phyloP scores from a whole-genome alignment of 2,797 vertebrate species.

The Neopelma chrysocephalum region DNA sequence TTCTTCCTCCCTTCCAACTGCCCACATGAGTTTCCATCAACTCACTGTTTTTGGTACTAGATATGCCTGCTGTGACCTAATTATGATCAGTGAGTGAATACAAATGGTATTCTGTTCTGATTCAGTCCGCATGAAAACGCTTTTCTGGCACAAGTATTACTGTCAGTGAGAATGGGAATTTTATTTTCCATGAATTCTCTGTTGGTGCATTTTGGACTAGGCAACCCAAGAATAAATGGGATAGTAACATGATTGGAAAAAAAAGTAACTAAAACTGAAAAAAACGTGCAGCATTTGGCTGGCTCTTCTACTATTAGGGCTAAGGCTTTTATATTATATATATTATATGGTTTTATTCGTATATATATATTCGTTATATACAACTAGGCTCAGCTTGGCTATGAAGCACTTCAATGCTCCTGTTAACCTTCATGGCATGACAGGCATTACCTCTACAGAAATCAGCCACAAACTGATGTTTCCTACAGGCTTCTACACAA shows the following conservation, averaged over 20 bases:
- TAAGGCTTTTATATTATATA: neutral
- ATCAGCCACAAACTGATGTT: neutral
- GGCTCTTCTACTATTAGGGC: rapidly evolving
- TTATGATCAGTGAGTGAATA: neutral
- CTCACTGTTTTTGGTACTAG: neutral
- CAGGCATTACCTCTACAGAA: neutral
- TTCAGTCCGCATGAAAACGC: neutral
- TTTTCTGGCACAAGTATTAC: neutral
- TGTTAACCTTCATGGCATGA: neutral
- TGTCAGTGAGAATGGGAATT: neutral
- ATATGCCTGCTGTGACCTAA: neutral
- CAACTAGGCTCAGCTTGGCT: neutral
- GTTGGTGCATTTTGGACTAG: neutral
- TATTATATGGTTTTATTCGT: neutral
- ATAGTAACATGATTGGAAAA: neutral
- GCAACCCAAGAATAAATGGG: neutral
- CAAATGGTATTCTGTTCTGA: neutral
- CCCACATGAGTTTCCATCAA: neutral
- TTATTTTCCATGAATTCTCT: neutral
- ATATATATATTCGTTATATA: neutral
- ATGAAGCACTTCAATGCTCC: neutral
- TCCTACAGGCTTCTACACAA: neutral
- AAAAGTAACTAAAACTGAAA: neutral
- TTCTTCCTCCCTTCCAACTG: neutral
- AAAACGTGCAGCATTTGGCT: neutral